phyloP scores from a whole-genome alignment of 2,797 vertebrate species.

The Lophius americanus region DNA sequence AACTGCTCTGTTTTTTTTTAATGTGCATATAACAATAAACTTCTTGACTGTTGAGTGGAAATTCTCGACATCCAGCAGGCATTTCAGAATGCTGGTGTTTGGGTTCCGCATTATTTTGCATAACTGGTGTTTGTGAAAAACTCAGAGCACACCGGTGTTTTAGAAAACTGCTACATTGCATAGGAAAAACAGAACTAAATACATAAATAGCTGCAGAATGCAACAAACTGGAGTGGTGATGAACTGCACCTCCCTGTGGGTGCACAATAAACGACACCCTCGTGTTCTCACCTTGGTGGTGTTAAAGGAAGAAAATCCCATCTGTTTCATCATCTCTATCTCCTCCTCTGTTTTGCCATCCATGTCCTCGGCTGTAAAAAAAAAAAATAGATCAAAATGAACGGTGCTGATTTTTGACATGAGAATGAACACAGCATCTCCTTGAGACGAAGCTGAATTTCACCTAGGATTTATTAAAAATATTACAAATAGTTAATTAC shows the following conservation, averaged over 20 bases:
- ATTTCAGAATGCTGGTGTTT: not conserved
- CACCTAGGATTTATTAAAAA: not conserved
- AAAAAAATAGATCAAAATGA: not conserved
- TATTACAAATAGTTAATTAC: not conserved
- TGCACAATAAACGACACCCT: not conserved
- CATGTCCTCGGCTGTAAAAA: constrained; percentile 88
- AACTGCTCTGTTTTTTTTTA: too few relatives aligned
- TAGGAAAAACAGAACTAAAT: not conserved
- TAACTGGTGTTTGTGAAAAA: not conserved
- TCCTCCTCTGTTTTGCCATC: constrained; percentile 97
- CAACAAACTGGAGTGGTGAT: not conserved
- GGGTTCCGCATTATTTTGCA: too few relatives aligned
- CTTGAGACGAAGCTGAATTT: not conserved
- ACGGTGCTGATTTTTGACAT: not conserved
- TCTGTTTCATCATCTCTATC: constrained; percentile 98
- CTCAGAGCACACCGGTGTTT: not conserved
- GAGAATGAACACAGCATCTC: not conserved
- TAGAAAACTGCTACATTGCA: not conserved
- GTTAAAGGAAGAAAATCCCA: constrained; percentile 93
- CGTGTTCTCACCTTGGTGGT: constrained; percentile 87
- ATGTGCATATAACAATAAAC: too few relatives aligned
- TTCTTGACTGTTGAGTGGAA: not conserved
- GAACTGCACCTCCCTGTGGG: constrained; percentile 73
- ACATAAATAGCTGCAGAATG: not conserved
- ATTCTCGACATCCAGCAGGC: not conserved